phyloP scores from a whole-genome alignment of 2,113 vertebrate species.

The Haemorhous mexicanus region DNA sequence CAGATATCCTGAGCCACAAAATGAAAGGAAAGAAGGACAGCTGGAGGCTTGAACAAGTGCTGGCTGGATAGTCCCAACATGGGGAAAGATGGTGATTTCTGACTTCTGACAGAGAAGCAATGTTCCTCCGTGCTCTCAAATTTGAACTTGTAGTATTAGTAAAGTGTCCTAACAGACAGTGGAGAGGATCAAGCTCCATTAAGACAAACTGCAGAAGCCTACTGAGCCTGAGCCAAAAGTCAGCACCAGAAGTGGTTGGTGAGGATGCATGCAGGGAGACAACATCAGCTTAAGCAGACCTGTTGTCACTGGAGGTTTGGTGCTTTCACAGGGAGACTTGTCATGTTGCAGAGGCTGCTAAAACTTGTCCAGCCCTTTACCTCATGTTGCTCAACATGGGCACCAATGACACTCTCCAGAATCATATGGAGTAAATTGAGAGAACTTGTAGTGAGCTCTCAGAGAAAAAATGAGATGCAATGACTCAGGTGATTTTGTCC shows the following conservation, averaged over 20 bases:
- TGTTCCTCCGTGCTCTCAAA: not conserved
- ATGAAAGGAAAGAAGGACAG: not conserved
- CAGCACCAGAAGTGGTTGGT: not conserved
- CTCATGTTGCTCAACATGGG: not conserved
- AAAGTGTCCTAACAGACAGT: not conserved
- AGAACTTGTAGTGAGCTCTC: not conserved
- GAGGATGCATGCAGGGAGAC: not conserved
- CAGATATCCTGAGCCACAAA: not conserved
- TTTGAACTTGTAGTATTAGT: not conserved
- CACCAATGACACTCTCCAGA: not conserved
- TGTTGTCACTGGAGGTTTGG: not conserved
- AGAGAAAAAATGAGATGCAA: fast-evolving
- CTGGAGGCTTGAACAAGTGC: not conserved
- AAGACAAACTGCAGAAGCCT: not conserved
- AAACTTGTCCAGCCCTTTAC: not conserved
- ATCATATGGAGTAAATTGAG: not conserved
- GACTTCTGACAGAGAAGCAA: not conserved
- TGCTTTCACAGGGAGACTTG: not conserved
- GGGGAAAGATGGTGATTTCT: not conserved
- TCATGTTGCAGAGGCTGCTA: fast-evolving
- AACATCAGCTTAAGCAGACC: not conserved
- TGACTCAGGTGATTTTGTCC: not conserved
- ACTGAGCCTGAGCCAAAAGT: not conserved
- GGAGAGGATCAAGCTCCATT: not conserved
- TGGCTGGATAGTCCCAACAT: not conserved